Base-by-base conservation (phyloP, 2,888 invertebrate species). In the Cryptocheilus praepositus region DNA sequence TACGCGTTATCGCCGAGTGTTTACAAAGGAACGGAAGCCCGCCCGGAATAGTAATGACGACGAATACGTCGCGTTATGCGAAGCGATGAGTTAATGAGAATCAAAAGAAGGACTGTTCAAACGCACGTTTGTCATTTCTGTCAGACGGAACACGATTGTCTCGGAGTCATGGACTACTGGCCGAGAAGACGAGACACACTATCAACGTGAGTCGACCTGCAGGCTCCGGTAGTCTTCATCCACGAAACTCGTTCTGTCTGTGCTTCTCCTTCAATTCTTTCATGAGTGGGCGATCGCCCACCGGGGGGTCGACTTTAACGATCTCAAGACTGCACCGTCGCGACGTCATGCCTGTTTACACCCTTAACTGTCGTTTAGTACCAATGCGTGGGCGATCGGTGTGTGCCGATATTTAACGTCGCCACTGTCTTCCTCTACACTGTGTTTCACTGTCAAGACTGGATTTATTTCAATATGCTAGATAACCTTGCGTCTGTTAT, bases 281-380 rank as follows among this genome's bases (percentile, higher is more conserved):
- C 19, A 44, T 45, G 69, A 75, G 74, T 74, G 52, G 73, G 74
- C 72, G 73, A 70, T 80, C 80, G 75, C 77, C 73, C 81, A 73
- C 82, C 81, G 81, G 84, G 83, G 83, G 84, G 84, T 79, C 83
- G 75, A 78, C 68, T 80, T 80, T 84, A 83, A 83, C 85, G 82
- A 85, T 81, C 81, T 80, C 82, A 76, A 69, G 73, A 81, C 74
- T 80, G 80, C 70, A 79, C 77, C n/a, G 61, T 70, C 64, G 72
- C 71, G 77, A 81, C 83, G 79, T 79, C 81, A 82, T 80, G 77
- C 74, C 80, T 75, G 81, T 84, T 85, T 85, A 83, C 85, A 81
- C 80, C 81, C 81, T 78, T 84, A 81, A 83, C 78, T 79, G 83
- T 82, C 81, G 81, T 82, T 82, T 76, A 80, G 78, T 77, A 77